Percentiles rank a stretch among this genome's conserved stretches.
These are phyloP conservation scores for Pelecanoides urinatrix DNA, from an alignment of 2,113 vertebrate genomes.

Conservation along the genomic window DNA sequence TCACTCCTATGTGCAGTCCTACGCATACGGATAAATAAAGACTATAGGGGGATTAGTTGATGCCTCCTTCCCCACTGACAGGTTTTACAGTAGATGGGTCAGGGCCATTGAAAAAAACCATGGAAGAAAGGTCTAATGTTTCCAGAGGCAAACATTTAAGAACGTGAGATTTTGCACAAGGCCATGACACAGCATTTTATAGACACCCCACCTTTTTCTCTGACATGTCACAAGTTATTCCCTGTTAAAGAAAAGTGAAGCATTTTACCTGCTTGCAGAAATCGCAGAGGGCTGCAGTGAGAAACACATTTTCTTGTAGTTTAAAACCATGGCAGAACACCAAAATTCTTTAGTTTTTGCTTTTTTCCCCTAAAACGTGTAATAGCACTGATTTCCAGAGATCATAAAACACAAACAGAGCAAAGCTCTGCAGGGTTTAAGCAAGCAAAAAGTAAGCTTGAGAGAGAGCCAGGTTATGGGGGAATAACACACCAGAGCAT, in stretches of 20 bases:
- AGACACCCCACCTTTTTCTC: not conserved
- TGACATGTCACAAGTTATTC: not conserved
- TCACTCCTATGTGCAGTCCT: not conserved
- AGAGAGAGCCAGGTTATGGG: not conserved
- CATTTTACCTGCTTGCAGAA: constrained; percentile 13
- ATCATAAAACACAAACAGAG: not conserved
- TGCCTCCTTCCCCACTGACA: not conserved
- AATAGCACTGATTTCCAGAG: not conserved
- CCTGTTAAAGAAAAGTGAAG: not conserved
- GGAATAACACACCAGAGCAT: not conserved
- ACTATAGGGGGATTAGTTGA: not conserved
- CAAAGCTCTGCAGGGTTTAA: not conserved
- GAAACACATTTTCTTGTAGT: not conserved
- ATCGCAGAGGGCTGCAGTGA: not conserved
- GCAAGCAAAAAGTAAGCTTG: not conserved
- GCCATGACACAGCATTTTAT: not conserved
- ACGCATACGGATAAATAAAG: not conserved
- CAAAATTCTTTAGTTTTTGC: not conserved
- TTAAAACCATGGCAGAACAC: not conserved
- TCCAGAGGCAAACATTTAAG: not conserved
- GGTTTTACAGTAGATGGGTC: not conserved
- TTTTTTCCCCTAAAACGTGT: not conserved
- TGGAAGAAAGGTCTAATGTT: not conserved
- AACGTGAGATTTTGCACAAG: not conserved
- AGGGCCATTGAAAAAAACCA: not conserved